These are phyloP conservation scores for Idaea aversata DNA, from an alignment of 2,888 invertebrate genomes.

Conservation along the genomic window DNA sequence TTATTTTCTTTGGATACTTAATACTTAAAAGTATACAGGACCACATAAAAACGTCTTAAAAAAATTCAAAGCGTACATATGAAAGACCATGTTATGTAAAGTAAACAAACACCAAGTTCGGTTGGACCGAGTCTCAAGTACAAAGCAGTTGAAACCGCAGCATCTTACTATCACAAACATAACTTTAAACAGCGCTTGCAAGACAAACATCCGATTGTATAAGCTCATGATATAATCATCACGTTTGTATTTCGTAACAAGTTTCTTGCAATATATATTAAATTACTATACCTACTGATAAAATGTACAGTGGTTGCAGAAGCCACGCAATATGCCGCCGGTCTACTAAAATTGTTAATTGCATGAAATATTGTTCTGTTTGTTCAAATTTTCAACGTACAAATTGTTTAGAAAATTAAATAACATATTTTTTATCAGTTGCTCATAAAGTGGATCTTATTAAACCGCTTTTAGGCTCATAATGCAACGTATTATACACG, in stretches of 20 bases:
- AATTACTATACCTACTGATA: neutral
- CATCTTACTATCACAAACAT: neutral
- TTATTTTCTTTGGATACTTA: no score
- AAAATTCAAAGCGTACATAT: neutral
- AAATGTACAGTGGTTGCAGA: neutral
- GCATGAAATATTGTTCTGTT: no score
- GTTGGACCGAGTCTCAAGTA: neutral
- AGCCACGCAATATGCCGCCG: no score
- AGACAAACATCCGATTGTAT: constrained; percentile 26
- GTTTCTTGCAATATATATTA: constrained; percentile 12
- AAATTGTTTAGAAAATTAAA: no score
- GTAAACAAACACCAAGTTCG: neutral
- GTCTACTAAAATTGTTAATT: no score
- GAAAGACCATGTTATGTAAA: neutral
- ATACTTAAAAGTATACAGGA: no score
- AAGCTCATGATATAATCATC: constrained; percentile 34
- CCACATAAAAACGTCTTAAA: no score
- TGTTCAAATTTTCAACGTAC: no score
- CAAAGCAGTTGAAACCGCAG: neutral
- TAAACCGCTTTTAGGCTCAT: no score
- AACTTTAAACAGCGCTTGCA: constrained; percentile 8
- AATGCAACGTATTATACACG: no score
- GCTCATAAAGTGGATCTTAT: no score
- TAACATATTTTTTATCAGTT: no score
- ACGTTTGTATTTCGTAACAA: constrained; percentile 29